Evolutionary conservation across 2,797 vertebrate species (phyloP), one percentile per base, ranked within the genome.

Genomic region (Myotis vivesi): DNA sequence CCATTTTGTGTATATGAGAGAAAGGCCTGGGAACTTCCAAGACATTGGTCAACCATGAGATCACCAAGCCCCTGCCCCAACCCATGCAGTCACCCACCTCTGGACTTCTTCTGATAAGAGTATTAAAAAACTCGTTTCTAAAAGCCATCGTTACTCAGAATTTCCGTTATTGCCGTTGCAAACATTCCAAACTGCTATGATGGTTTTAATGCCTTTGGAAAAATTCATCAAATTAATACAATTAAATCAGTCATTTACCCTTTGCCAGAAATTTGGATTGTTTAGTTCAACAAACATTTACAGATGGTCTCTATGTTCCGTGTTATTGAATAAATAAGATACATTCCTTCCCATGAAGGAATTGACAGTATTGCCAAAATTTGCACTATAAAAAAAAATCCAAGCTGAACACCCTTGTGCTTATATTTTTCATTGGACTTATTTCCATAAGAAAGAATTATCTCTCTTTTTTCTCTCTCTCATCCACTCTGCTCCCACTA

Each of bases 211-310:
- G 20, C 30, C 72, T 75, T 64, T 64, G 53, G n/a, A 87, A 91
- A 91, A 76, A 15, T 55, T 80, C 16, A 66, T 86, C 41, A 69
- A 79, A 53, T n/a, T 75, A 33, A 36, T 91, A 57, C 25, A 66
- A 62, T 81, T 12, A 13, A 73, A 86, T 86, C 46, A 77, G 22
- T 73, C 41, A 46, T 53, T 77, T 83, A 41, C 30, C 11, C 87
- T 94, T 91, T 85, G n/a, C 77, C 30, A 76, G 53, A 88, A 92
- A 46, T 84, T n/a, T 84, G 64, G 62, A 68, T 44, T 46, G 3
- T 69, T 77, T 83, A 76, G 44, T 77, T 87, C 30, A 53, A 30
- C 55, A 88, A 91, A 88, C 44, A 92, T 72, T 77, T 83, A 69
- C 41, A 90, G 20, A 94, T 83, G 51, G 25, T 80, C 73, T 79